Evolutionary conservation across 53 echinoderm and acorn worm genomes (phyloP), one percentile per base, ranked within the genome.

Genomic region (Echinometra lucunter): DNA sequence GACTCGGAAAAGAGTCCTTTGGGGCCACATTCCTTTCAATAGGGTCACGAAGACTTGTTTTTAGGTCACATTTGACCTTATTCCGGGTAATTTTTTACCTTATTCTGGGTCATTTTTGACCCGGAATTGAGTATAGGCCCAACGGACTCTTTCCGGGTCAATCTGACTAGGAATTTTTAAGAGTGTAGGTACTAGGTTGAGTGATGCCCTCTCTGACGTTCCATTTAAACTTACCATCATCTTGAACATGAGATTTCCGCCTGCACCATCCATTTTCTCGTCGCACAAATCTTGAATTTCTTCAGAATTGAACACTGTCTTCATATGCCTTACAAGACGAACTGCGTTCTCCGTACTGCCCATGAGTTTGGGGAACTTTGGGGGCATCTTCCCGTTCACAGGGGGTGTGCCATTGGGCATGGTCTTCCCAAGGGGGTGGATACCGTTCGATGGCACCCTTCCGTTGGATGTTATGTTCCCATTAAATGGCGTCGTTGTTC

Each of bases 231-330:
- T 94, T 45, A 94, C 94, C 82, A 94, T 94, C 85, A 94, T 83
- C 19, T 83, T 94, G 66, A 83, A 94, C 83, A 83, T 94, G 28
- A 94, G 44, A 45, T 94, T 94, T 38, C 94, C 25, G 6, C 85
- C 63, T 17, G 94, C 10, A 2, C 45, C n/a, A 23, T 94, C 94
- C 94, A 94, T 83, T 42, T 83, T 94, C 45, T 94, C 85, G 45
- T 94, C 94, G 15, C 94, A 94, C n/a, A 94, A 85, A 1, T 94
- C 94, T 85, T 94, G 94, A 27, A 94, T 85, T 66, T 94, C 94
- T 8, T 21, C 63, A 10, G 94, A 94, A 63, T 94, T 94, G 85
- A 94, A 94, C 1, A 94, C 94, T 1, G 58, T 44, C 63, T 94
- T 94, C 94, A 94, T 94, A 60, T 94, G 94, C 58, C 94, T 37